These are phyloP conservation scores for Melanotaenia maccullochi DNA, from an alignment of 2,797 vertebrate genomes.

Conservation along the genomic window DNA sequence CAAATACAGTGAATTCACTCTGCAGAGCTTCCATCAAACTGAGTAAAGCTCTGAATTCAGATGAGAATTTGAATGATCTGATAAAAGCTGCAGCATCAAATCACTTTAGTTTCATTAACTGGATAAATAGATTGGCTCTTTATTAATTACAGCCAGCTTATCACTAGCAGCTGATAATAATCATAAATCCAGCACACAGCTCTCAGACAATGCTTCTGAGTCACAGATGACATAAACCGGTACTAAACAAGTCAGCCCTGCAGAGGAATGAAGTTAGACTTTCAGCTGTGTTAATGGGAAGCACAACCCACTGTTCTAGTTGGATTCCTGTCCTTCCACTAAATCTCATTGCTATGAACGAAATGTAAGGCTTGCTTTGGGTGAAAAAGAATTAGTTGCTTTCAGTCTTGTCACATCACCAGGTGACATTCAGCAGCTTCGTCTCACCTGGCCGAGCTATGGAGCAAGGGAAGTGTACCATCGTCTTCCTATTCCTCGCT, in stretches of 20 bases:
- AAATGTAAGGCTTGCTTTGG: conserved; percentile 58
- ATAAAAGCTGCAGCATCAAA: conserved; percentile 31
- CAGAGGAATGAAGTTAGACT: conserved; percentile 56
- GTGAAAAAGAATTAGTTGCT: conserved; percentile 13
- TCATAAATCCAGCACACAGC: conserved; percentile 25
- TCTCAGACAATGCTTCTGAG: conserved; percentile 14
- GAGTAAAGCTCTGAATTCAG: conserved; percentile 14
- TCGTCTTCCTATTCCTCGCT: conserved; percentile 75
- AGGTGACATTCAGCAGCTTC: background rate
- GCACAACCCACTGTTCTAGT: conserved; percentile 20
- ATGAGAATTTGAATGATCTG: conserved; percentile 10
- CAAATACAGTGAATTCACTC: background rate
- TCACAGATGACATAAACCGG: conserved; percentile 17
- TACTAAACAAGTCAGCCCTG: conserved; percentile 50
- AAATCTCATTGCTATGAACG: conserved; percentile 28
- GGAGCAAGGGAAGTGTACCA: conserved; percentile 68
- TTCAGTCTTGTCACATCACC: conserved; percentile 19
- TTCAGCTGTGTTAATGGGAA: conserved; percentile 13
- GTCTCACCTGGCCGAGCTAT: conserved; percentile 57
- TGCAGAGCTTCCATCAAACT: conserved; percentile 16
- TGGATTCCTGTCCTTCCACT: conserved; percentile 33
- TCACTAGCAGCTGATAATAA: conserved; percentile 27
- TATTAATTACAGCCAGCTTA: conserved; percentile 38
- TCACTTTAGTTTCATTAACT: conserved; percentile 44
- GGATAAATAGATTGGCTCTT: conserved; percentile 22